Evolutionary conservation across 1,140 invertebrate species (phyloP).

Genomic region (Geopemphigus sp.): DNA sequence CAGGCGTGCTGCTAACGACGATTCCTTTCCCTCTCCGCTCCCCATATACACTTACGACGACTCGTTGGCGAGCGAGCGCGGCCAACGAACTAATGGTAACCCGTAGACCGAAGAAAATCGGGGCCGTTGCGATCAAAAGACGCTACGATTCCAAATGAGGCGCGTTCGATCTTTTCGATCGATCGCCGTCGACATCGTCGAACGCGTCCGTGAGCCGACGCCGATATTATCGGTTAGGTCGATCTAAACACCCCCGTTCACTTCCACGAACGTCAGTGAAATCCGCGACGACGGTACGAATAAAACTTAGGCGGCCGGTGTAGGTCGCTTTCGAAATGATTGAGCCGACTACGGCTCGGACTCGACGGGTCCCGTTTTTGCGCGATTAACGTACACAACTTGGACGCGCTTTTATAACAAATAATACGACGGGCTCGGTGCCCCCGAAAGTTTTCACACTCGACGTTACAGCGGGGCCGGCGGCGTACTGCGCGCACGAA

Average conservation of each 20-base stretch:
- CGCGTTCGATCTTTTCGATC: too few species aligned
- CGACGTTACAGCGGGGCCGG: not conserved
- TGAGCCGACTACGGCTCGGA: too few species aligned
- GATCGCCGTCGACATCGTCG: not conserved
- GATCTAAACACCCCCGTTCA: too few species aligned
- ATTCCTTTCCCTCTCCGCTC: too few species aligned
- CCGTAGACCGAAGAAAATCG: not conserved
- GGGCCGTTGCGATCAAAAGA: constrained; percentile 11
- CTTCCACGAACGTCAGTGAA: too few species aligned
- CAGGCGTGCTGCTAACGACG: constrained; percentile 1
- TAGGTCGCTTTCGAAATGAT: too few species aligned
- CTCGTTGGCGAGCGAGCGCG: not conserved
- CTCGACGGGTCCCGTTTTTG: too few species aligned
- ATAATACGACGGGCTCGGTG: not conserved
- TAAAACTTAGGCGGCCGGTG: too few species aligned
- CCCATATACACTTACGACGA: too few species aligned
- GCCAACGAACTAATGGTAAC: constrained; percentile 1
- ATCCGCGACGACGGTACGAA: too few species aligned
- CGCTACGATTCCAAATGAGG: not conserved
- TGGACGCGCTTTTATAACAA: not conserved
- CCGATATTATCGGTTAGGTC: too few species aligned
- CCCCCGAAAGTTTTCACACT: not conserved
- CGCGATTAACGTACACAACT: not conserved
- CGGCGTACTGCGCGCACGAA: not conserved
- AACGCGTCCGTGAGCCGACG: too few species aligned